These are phyloP conservation scores for Chalcosyrphus nemorum DNA, from an alignment of 2,888 invertebrate genomes.

Conservation along the genomic window DNA sequence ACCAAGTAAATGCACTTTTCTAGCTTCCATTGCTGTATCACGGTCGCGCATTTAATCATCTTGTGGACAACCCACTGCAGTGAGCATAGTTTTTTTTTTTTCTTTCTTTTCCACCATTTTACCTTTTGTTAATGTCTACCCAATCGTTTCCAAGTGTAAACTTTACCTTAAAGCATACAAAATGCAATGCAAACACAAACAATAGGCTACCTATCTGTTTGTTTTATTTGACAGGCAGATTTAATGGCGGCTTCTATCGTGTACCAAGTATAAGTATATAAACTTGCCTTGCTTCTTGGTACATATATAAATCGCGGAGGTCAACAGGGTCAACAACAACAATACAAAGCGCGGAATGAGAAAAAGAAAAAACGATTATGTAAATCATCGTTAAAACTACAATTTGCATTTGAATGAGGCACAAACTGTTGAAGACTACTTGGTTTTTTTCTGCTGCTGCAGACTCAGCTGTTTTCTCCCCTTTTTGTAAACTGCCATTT, in stretches of 20 bases:
- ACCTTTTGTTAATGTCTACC: slow-evolving; percentile 13
- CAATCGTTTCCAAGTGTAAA: slow-evolving; percentile 9
- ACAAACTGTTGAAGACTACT: slow-evolving; percentile 15
- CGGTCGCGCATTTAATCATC: slow-evolving; percentile 28
- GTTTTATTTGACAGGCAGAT: slow-evolving; percentile 47
- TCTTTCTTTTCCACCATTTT: background rate
- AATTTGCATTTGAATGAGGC: slow-evolving; percentile 66
- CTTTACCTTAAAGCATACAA: background rate
- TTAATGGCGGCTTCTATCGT: slow-evolving; percentile 30
- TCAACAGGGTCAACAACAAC: slow-evolving; percentile 44
- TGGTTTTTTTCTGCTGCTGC: slow-evolving; percentile 2
- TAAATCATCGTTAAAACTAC: slow-evolving; percentile 49
- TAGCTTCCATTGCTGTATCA: slow-evolving; percentile 6
- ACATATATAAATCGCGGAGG: slow-evolving; percentile 41
- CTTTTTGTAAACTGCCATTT: background rate
- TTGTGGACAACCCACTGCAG: background rate
- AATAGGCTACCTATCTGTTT: slow-evolving; percentile 29
- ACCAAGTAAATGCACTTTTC: slow-evolving; percentile 22
- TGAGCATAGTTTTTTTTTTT: slow-evolving; percentile 12
- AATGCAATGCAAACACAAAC: background rate
- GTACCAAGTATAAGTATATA: slow-evolving; percentile 33
- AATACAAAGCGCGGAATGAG: background rate
- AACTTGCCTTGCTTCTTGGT: slow-evolving; percentile 43
- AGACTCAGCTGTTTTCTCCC: slow-evolving; percentile 29
- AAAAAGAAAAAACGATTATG: slow-evolving; percentile 43